phyloP scores from a whole-genome alignment of 1,140 invertebrate species.

The Pogonognathellus flavescens region DNA sequence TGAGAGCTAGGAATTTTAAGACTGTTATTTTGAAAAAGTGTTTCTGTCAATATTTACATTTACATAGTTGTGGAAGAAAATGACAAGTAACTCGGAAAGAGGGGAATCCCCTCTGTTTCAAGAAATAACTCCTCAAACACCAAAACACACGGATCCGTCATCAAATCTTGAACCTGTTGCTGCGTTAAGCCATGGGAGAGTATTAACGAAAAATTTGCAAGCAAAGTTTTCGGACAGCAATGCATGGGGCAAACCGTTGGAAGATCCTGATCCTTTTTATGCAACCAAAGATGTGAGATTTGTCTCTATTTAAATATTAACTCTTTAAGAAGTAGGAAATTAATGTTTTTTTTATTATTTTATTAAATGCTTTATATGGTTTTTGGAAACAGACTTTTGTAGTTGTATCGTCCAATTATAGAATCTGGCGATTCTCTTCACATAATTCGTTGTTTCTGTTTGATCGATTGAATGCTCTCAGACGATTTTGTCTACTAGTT shows the following conservation, averaged over 20 bases:
- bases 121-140: background rate
- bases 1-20: too few species aligned
- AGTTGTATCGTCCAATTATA: background rate
- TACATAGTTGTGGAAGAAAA: too few species aligned
- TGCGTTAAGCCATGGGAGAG: background rate
- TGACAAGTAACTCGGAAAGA: too few species aligned
- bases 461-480: background rate
- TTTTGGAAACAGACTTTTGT: background rate
- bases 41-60: too few species aligned
- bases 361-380: background rate
- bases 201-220: slow-evolving; percentile 5
- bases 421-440: slow-evolving; percentile 23
- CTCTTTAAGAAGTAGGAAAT: background rate
- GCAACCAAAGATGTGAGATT: background rate
- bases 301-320: background rate
- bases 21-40: too few species aligned
- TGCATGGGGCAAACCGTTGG: background rate
- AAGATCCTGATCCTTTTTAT: slow-evolving; percentile 23
- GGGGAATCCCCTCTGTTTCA: too few species aligned
- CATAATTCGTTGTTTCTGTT: slow-evolving; percentile 9
- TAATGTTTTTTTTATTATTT: background rate
- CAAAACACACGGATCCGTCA: background rate
- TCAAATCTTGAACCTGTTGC: background rate
- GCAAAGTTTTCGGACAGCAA: background rate
- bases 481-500: slow-evolving; percentile 11